phyloP scores from a whole-genome alignment of 23 tunicate genomes.

The Diplosoma virens region DNA sequence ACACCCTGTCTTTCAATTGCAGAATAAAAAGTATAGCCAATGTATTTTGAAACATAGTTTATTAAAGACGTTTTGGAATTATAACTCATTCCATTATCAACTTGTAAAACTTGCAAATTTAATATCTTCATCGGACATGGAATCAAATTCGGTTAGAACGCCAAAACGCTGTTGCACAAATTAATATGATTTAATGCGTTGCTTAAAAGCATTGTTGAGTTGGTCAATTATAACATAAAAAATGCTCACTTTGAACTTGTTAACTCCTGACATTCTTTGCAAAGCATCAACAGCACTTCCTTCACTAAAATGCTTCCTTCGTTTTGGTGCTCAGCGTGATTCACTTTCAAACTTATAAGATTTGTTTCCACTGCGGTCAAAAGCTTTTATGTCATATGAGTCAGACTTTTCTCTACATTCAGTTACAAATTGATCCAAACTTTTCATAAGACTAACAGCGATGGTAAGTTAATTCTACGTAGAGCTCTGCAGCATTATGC shows the following conservation, averaged over 20 bases:
- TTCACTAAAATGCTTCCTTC: background rate
- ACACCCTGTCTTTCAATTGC: no score
- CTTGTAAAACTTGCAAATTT: constrained; percentile 11
- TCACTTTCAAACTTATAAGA: constrained; percentile 1
- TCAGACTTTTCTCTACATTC: constrained; percentile 11
- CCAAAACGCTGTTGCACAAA: constrained; percentile 16
- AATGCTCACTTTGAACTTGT: constrained; percentile 5
- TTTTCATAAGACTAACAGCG: constrained; percentile 4
- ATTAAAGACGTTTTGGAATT: no score
- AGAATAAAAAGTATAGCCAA: no score
- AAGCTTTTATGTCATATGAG: no score
- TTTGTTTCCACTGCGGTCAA: background rate
- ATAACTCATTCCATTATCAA: no score
- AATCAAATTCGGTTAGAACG: constrained; percentile 7
- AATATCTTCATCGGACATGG: constrained; percentile 8
- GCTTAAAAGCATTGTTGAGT: constrained; percentile 7
- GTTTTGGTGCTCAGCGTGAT: constrained; percentile 10
- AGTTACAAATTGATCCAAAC: constrained; percentile 10
- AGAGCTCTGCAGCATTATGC: constrained; percentile 8
- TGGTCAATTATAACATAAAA: constrained; percentile 17
- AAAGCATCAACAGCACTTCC: constrained; percentile 20
- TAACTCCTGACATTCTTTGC: background rate
- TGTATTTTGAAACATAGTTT: no score
- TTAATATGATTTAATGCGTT: constrained; percentile 8
- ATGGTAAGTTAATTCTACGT: background rate